These are phyloP conservation scores for Drosophila funebris DNA, from an alignment of 1,140 invertebrate genomes.

Conservation along the genomic window DNA sequence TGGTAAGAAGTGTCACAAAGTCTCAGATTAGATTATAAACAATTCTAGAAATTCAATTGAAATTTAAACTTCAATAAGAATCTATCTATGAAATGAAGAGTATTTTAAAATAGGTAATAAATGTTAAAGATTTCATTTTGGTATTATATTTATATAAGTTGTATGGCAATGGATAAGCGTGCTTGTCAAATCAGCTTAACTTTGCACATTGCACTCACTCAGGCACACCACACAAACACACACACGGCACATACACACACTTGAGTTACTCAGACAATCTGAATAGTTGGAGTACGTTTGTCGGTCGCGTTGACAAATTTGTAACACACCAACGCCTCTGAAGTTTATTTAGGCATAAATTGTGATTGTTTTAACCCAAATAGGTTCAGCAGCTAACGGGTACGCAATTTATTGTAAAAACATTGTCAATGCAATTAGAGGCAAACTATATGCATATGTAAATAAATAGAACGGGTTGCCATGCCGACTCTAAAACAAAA, in stretches of 20 bases:
- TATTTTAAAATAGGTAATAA: background rate
- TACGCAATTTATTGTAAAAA: slow-evolving; percentile 80
- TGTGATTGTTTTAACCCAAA: slow-evolving; percentile 80
- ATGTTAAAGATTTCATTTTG: background rate
- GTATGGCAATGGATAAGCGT: slow-evolving; percentile 25
- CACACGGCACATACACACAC: background rate
- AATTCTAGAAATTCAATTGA: background rate
- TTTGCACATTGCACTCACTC: slow-evolving; percentile 33
- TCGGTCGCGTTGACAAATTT: slow-evolving; percentile 57
- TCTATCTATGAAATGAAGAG: background rate
- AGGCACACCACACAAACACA: background rate
- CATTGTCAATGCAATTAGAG: slow-evolving; percentile 79
- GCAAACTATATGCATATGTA: slow-evolving; percentile 25
- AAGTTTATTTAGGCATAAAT: slow-evolving; percentile 60
- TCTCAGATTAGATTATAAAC: too few species aligned
- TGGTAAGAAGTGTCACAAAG: too few species aligned
- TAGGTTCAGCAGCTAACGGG: slow-evolving; percentile 37
- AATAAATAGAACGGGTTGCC: slow-evolving; percentile 24
- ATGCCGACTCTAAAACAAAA: slow-evolving; percentile 12
- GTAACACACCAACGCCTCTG: slow-evolving; percentile 73
- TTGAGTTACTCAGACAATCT: slow-evolving; percentile 16
- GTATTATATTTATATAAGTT: background rate
- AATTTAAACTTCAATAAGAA: too few species aligned
- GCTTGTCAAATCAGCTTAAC: slow-evolving; percentile 68
- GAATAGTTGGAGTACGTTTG: background rate